These are phyloP conservation scores for Oryzias curvinotus DNA, from an alignment of 2,113 vertebrate species.

Conservation along the genomic window DNA sequence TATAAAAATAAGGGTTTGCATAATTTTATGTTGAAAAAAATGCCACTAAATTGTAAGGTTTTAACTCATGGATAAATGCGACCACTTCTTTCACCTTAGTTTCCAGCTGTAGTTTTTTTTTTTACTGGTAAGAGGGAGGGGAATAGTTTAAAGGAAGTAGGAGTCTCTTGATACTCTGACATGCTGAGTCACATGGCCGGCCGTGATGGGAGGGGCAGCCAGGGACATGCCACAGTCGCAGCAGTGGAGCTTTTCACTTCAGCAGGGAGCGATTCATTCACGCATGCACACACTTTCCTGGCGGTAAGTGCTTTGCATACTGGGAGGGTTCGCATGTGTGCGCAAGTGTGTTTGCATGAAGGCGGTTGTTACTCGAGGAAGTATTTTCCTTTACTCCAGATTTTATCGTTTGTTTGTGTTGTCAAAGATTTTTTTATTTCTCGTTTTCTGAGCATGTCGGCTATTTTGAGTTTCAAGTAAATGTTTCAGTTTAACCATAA, in stretches of 20 bases:
- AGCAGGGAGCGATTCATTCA: constrained; percentile 46
- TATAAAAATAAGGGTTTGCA: neutral
- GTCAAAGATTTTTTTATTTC: too few species aligned
- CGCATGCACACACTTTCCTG: constrained; percentile 52
- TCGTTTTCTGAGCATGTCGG: too few species aligned
- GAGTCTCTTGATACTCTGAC: constrained; percentile 44
- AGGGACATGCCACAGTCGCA: constrained; percentile 51
- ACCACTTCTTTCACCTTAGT: too few species aligned
- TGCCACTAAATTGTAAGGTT: too few species aligned
- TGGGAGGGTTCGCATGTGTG: constrained; percentile 10
- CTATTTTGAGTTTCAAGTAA: too few species aligned
- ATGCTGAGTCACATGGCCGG: constrained; percentile 65
- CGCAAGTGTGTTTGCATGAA: constrained; percentile 10
- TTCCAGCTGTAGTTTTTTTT: neutral
- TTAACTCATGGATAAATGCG: too few species aligned
- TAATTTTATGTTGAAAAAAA: too few species aligned
- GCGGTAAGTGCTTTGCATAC: constrained; percentile 67
- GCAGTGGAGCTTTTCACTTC: constrained; percentile 59
- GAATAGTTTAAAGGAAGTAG: constrained; percentile 58
- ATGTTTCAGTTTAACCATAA: too few species aligned
- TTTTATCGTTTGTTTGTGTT: too few species aligned
- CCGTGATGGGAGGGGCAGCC: constrained; percentile 54
- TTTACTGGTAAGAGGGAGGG: neutral
- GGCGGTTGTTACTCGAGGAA: constrained; percentile 5
- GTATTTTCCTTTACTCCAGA: neutral